Evolutionary conservation across 2,797 vertebrate genomes (phyloP).

Genomic region (Lithobates pipiens): DNA sequence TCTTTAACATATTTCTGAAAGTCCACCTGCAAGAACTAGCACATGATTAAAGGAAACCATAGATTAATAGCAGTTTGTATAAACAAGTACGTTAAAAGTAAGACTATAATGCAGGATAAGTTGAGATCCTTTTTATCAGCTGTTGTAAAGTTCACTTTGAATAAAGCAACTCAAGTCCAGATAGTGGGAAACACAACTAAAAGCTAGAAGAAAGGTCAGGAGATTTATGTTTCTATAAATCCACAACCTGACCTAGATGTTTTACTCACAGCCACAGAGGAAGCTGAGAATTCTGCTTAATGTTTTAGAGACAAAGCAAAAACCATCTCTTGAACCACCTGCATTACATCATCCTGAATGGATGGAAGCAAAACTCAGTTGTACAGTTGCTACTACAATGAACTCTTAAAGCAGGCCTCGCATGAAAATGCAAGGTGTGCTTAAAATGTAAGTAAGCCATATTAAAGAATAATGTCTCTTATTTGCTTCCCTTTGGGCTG

Average conservation of each 20-base stretch:
- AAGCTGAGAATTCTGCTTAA: slow-evolving; percentile 82
- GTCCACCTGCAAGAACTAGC: slow-evolving; percentile 67
- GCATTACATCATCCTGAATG: slow-evolving; percentile 87
- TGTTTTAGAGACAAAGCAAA: slow-evolving; percentile 82
- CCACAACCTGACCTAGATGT: slow-evolving; percentile 81
- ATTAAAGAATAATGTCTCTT: slow-evolving; percentile 69
- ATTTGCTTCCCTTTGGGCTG: slow-evolving; percentile 39
- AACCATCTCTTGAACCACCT: slow-evolving; percentile 82
- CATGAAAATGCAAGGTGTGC: neutral
- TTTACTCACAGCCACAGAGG: slow-evolving; percentile 85
- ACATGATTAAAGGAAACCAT: slow-evolving; percentile 70
- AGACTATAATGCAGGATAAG: slow-evolving; percentile 64
- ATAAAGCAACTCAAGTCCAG: slow-evolving; percentile 18
- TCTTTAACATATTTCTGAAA: slow-evolving; percentile 63
- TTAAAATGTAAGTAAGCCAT: too few relatives aligned
- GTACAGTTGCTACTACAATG: slow-evolving; percentile 74
- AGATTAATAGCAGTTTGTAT: slow-evolving; percentile 69
- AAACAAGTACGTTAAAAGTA: slow-evolving; percentile 74
- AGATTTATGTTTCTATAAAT: slow-evolving; percentile 80
- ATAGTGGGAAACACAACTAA: slow-evolving; percentile 47
- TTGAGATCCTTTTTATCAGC: slow-evolving; percentile 35
- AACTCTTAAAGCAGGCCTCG: neutral
- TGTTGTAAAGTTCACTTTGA: slow-evolving; percentile 35
- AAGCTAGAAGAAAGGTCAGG: slow-evolving; percentile 66
- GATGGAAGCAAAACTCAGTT: slow-evolving; percentile 73